A percentile compares a stretch with the other conserved stretches of the same genome.
phyloP scores from a whole-genome alignment of 2,888 invertebrate species.

The Caenorhabditis becei region DNA sequence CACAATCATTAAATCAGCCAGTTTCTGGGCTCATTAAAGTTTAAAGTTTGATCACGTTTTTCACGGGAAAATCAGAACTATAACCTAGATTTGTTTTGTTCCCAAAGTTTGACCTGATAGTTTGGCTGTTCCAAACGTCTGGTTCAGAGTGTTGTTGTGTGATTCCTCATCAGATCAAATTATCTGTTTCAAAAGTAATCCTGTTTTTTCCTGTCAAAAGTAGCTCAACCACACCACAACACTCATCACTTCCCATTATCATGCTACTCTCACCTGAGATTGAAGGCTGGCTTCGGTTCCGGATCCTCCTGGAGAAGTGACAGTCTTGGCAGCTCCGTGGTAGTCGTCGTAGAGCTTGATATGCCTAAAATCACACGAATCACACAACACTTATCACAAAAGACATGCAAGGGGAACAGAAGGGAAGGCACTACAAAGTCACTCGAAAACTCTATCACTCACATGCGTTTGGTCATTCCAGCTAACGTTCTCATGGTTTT shows the following conservation, averaged over 20 bases:
- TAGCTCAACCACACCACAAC: neutral
- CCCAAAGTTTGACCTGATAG: no score
- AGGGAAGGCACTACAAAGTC: slow-evolving; percentile 8
- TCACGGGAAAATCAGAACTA: no score
- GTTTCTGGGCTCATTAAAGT: no score
- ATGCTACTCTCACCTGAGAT: slow-evolving; percentile 19
- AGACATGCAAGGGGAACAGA: slow-evolving; percentile 3
- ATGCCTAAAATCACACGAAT: slow-evolving; percentile 32
- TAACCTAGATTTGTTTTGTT: no score
- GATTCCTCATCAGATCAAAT: no score
- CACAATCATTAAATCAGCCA: no score
- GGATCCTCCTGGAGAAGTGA: slow-evolving; percentile 33
- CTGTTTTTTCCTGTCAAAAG: no score
- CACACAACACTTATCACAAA: neutral
- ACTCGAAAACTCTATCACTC: slow-evolving; percentile 7
- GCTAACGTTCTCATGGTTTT: neutral
- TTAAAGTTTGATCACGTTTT: no score
- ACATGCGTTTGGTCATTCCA: slow-evolving; percentile 6
- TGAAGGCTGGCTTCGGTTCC: slow-evolving; percentile 24
- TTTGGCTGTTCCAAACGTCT: no score
- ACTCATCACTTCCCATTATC: neutral
- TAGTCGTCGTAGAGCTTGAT: slow-evolving; percentile 4
- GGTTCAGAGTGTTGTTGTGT: no score
- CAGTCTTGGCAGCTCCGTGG: slow-evolving; percentile 39
- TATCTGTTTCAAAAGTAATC: no score